Evolutionary conservation across 2,113 vertebrate species (phyloP), one percentile per base, ranked within the genome.

Genomic region (Misgurnus anguillicaudatus): DNA sequence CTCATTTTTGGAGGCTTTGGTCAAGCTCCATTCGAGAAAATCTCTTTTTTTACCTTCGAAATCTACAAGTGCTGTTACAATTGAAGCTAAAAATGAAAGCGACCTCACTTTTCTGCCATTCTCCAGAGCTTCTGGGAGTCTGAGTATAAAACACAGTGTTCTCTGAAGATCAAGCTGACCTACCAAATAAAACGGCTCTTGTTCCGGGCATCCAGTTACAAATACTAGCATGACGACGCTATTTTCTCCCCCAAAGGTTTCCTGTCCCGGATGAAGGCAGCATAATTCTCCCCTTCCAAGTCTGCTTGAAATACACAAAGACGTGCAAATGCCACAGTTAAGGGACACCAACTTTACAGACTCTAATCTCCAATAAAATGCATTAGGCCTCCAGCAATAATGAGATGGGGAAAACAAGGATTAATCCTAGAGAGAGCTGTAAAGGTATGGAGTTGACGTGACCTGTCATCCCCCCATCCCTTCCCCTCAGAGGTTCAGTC

Each of bases 321-420:
- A 60, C 21, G n/a, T 69, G 6, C 4, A 58, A 57, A 51, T 74
- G 47, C 47, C 16, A 5, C 70, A 39, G 58, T 79, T 80, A 82
- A 85, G 73, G 84, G 80, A 55, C 72, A 83, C 78, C 48, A 62
- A 78, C 72, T 75, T 64, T 31, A 31, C 24, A 31, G 24, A 76
- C 74, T 69, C 21, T 58, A 83, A 87, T 86, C 76, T 75, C 64
- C 77, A 80, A 80, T 70, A 55, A 83, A 82, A 72, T 85, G 74
- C 68, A 81, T 82, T 80, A 85, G 80, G 67, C 75, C 66, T 73
- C 13, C 48, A 87, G 82, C 84, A 80, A 81, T 84, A 77, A 72
- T 75, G 76, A 88, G 61, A 80, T 71, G 72, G 58, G 78, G 70
- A 82, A 67, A 31, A 71, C 41, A 79, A 82, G 71, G 74, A 64